These are phyloP conservation scores for Poecile montanus DNA, from an alignment of 2,797 vertebrate species.

Conservation along the genomic window DNA sequence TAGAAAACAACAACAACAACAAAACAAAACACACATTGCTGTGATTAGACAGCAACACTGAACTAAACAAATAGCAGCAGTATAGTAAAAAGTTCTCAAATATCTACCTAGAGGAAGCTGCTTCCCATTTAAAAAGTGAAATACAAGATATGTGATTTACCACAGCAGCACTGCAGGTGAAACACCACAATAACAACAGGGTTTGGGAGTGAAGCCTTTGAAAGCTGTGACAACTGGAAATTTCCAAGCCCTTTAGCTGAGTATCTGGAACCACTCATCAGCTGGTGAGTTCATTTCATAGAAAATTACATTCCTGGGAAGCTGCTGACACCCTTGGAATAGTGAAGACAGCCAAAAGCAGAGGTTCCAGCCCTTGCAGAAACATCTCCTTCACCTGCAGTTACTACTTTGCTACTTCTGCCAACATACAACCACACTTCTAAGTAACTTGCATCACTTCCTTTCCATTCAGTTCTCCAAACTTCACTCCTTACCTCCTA, in stretches of 20 bases:
- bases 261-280: background rate
- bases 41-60: background rate
- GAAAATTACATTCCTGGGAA: background rate
- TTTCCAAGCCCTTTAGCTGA: background rate
- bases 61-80: background rate
- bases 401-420: background rate
- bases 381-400: background rate
- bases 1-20: background rate
- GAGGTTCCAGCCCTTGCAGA: background rate
- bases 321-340: background rate
- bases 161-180: background rate
- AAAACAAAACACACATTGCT: background rate
- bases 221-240: background rate
- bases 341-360: background rate
- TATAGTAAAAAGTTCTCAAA: background rate
- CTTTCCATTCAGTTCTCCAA: background rate
- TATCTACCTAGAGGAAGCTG: background rate
- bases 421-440: background rate
- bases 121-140: background rate
- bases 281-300: background rate
- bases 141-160: background rate
- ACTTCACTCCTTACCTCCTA: slow-evolving; percentile 81
- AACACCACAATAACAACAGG: background rate
- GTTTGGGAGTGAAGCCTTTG: background rate
- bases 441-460: fast-evolving